Evolutionary conservation across 2,888 invertebrate genomes (phyloP).

Genomic region (Calliscelio sp.): DNA sequence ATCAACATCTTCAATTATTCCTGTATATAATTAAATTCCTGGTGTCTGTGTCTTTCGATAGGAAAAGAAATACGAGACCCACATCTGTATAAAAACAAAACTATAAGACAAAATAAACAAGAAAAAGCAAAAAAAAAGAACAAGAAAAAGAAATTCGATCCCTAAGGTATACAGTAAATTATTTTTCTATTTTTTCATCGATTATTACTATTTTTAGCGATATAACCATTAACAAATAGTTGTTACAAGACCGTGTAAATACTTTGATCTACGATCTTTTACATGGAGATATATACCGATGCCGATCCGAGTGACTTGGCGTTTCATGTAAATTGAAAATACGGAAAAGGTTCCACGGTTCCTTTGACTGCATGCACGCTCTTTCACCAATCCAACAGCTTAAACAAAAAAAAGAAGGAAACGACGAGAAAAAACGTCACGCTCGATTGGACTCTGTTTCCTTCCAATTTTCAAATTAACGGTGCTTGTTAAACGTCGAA

Average conservation of each 20-base stretch:
- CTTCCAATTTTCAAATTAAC: slow-evolving; percentile 67
- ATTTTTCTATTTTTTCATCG: slow-evolving; percentile 69
- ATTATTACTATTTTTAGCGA: slow-evolving; percentile 67
- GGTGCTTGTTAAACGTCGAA: slow-evolving; percentile 61
- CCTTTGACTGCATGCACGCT: slow-evolving; percentile 36
- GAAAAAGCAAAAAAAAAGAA: not conserved
- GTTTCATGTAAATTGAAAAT: slow-evolving; percentile 49
- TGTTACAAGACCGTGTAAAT: slow-evolving; percentile 48
- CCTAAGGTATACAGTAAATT: slow-evolving; percentile 40
- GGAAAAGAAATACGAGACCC: slow-evolving; percentile 3
- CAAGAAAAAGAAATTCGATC: slow-evolving; percentile 19
- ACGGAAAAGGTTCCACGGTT: slow-evolving; percentile 43
- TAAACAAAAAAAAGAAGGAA: slow-evolving; percentile 4
- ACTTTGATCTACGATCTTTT: slow-evolving; percentile 39
- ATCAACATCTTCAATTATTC: slow-evolving; percentile 43
- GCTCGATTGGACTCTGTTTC: slow-evolving; percentile 62
- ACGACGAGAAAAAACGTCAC: slow-evolving; percentile 30
- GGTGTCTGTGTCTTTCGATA: slow-evolving; percentile 21
- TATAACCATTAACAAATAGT: slow-evolving; percentile 42
- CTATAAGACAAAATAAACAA: not conserved
- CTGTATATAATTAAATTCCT: slow-evolving; percentile 49
- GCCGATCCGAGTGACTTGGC: slow-evolving; percentile 47
- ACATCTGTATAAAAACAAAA: slow-evolving; percentile 33
- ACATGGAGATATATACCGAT: slow-evolving; percentile 31
- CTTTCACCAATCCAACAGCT: slow-evolving; percentile 4